These are phyloP conservation scores for Halesus radiatus DNA, from an alignment of 1,140 invertebrate genomes.

Conservation along the genomic window DNA sequence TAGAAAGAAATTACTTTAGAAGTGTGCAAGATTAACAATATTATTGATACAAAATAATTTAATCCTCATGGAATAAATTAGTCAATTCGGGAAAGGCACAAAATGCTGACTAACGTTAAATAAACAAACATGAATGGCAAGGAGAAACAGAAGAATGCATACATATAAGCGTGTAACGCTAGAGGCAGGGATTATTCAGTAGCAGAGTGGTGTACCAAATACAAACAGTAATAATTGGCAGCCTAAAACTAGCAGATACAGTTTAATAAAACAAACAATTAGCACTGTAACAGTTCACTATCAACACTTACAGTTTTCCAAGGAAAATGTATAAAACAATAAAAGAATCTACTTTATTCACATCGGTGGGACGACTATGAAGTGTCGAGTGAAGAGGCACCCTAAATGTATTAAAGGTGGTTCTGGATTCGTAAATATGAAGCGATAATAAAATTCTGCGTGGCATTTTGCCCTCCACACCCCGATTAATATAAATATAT, in stretches of 20 bases:
- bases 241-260: background rate
- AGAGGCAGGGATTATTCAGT: no score
- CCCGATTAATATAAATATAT: conserved; percentile 50
- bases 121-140: no score
- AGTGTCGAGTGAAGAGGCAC: background rate
- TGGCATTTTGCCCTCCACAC: background rate
- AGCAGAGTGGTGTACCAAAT: background rate
- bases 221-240: background rate
- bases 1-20: no score
- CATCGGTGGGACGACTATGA: conserved; percentile 32
- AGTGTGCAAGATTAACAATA: no score
- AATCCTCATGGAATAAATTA: no score
- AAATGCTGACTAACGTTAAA: no score
- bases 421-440: conserved; percentile 16
- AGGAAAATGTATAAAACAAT: background rate
- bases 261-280: background rate
- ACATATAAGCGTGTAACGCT: no score
- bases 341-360: conserved; percentile 10
- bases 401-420: background rate
- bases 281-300: background rate
- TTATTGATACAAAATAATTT: no score
- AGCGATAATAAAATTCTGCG: conserved; percentile 2
- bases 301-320: background rate
- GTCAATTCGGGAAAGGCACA: no score
- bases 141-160: no score